Conservation (phyloP, 1,140 invertebrate species). For the Cepaea nemoralis region DNA sequence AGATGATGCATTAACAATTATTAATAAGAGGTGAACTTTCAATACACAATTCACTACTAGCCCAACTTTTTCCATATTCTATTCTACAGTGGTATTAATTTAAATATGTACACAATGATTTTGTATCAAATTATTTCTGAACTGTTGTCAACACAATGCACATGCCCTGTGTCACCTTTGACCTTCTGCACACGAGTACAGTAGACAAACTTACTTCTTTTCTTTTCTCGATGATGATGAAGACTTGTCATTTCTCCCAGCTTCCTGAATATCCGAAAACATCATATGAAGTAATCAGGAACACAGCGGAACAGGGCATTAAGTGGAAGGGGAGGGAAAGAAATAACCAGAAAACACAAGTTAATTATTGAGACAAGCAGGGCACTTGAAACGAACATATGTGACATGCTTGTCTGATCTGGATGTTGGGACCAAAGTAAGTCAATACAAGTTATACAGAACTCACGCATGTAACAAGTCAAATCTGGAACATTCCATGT, state of each 20-base stretch:
- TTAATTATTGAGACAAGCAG: slow-evolving; percentile 20
- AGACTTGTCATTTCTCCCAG: slow-evolving; percentile 35
- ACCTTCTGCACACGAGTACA: not conserved
- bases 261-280: slow-evolving; percentile 45
- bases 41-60: not conserved
- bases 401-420: not conserved
- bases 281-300: slow-evolving; percentile 43
- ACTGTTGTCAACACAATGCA: no score
- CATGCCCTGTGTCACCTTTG: not conserved
- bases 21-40: not conserved
- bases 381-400: not conserved
- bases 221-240: slow-evolving; percentile 42
- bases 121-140: no score
- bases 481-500: not conserved
- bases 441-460: not conserved
- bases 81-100: not conserved
- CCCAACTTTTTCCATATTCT: not conserved
- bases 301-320: slow-evolving; percentile 29
- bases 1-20: not conserved
- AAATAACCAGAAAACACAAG: slow-evolving; percentile 24
- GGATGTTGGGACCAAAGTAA: not conserved
- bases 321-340: slow-evolving; percentile 18
- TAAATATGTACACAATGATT: no score
- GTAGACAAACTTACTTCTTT: slow-evolving; percentile 35
- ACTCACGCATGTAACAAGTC: not conserved